Evolutionary conservation across 2,888 invertebrate species (phyloP).

Genomic region (Acanthococcus lagerstroemiae): DNA sequence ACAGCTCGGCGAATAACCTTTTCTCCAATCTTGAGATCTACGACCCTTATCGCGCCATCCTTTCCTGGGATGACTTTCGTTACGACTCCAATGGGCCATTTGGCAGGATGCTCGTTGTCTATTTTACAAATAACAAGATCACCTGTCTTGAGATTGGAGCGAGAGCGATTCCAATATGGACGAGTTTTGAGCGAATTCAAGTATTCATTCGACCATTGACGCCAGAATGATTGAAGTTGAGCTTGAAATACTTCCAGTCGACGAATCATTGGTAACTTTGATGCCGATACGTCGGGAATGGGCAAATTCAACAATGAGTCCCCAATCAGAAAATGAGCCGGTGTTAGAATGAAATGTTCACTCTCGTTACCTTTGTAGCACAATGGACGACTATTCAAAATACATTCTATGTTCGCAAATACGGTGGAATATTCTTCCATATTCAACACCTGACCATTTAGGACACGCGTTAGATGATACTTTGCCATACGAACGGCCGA

Average conservation of each 20-base stretch:
- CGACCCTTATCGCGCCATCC: too few relatives aligned
- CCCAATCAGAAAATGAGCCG: constrained; percentile 7
- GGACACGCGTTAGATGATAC: not conserved
- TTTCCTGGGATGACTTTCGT: too few relatives aligned
- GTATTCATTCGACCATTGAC: not conserved
- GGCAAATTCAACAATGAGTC: constrained; percentile 3
- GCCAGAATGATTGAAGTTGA: not conserved
- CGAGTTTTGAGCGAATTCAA: not conserved
- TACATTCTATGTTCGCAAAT: not conserved
- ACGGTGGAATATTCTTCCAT: not conserved
- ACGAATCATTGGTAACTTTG: not conserved
- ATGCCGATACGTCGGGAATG: not conserved
- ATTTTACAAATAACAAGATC: not conserved
- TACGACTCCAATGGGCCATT: too few relatives aligned
- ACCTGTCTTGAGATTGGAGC: not conserved
- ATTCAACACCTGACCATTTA: not conserved
- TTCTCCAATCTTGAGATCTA: too few relatives aligned
- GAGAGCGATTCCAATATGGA: not conserved
- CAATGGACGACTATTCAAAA: constrained; percentile 1
- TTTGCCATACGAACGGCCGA: too few relatives aligned
- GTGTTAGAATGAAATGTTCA: not conserved
- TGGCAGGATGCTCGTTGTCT: not conserved
- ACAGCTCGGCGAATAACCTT: too few relatives aligned
- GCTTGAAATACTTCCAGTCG: not conserved
- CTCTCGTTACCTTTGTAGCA: not conserved